A percentile compares a stretch with the other conserved stretches of the same genome.
Conservation (phyloP, 2,113 vertebrate genomes). For the Pagrus major region DNA sequence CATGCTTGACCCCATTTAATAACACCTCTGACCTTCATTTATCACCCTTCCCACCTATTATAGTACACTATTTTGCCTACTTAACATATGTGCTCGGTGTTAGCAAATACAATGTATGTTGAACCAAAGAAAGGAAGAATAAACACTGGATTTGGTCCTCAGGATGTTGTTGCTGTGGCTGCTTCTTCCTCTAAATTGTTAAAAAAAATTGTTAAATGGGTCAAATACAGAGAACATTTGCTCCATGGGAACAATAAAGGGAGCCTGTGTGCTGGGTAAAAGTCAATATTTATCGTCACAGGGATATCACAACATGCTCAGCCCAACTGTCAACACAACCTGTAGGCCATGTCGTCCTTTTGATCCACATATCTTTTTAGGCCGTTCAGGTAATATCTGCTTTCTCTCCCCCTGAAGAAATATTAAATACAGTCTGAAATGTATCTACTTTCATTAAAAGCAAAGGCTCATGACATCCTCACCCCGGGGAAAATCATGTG, state of each 20-base stretch:
- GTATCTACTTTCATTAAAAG: constrained; percentile 40
- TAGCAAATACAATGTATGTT: not conserved
- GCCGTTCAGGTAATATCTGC: constrained; percentile 13
- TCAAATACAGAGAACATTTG: not conserved
- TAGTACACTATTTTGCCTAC: not conserved
- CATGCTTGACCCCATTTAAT: not conserved
- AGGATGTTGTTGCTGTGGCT: not conserved
- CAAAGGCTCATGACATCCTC: constrained; percentile 31
- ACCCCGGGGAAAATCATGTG: constrained; percentile 34
- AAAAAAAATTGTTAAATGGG: not conserved
- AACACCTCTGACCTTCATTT: not conserved
- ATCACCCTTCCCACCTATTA: not conserved
- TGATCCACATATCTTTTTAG: constrained; percentile 15
- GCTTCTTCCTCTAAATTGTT: not conserved
- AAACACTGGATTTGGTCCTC: not conserved
- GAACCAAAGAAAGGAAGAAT: not conserved
- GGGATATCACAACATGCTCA: constrained; percentile 2
- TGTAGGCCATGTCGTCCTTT: not conserved
- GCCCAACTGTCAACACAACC: constrained; percentile 12
- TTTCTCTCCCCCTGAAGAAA: constrained; percentile 5
- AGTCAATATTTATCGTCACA: constrained; percentile 17
- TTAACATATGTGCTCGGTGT: not conserved
- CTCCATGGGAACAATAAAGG: constrained; percentile 3
- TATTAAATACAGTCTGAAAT: constrained; percentile 48
- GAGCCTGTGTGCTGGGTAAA: constrained; percentile 1